Base-by-base conservation (phyloP, 1,140 invertebrate genomes). In the Pogonomyrmex californicus region DNA sequence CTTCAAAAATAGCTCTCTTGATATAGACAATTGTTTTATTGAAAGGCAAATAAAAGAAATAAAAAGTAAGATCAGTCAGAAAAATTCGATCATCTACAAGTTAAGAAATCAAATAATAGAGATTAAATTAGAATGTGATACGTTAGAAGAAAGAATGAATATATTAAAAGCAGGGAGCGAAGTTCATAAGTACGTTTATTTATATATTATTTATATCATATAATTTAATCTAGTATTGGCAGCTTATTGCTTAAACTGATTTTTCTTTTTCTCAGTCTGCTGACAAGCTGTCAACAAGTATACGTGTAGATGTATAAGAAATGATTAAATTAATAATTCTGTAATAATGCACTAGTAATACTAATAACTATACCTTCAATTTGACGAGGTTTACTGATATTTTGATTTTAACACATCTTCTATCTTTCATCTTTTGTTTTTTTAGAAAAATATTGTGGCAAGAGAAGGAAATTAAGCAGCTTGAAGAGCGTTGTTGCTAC, bases 61-160 rank as follows among this genome's bases (percentile, higher is more conserved):
- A 44, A 96, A 97, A 91, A 92, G 93, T 65, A 94, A 96, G 81
- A 73, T 96, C 6, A 93, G 93, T 7, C 92, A 92, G 70, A 93
- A 95, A 44, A 95, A 96, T 58, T 95, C 96, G 0, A 92, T 93
- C 1, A 93, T 96, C 23, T 95, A 93, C 38, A n/a, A n/a, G n/a
- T 91, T 96, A 5, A 96, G 96, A 87, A 96, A 96, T 14, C 96
- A 97, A 91, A 91, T 96, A 4, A 89, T 87, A 51, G 93, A 92
- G 85, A 93, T 95, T 33, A 96, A 96, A 91, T 94, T 94, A 87
- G 95, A 96, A 65, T 93, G 91, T 5, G 92, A n/a, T n/a, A 95
- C 17, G 95, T 93, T 77, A 85, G 96, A 0, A 95, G 95, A 87
- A 93, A 95, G n/a, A 96, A 97, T 88, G n/a, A n/a, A n/a, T n/a